phyloP scores from a whole-genome alignment of 2,888 invertebrate genomes.

The Parnassius mnemosyne region DNA sequence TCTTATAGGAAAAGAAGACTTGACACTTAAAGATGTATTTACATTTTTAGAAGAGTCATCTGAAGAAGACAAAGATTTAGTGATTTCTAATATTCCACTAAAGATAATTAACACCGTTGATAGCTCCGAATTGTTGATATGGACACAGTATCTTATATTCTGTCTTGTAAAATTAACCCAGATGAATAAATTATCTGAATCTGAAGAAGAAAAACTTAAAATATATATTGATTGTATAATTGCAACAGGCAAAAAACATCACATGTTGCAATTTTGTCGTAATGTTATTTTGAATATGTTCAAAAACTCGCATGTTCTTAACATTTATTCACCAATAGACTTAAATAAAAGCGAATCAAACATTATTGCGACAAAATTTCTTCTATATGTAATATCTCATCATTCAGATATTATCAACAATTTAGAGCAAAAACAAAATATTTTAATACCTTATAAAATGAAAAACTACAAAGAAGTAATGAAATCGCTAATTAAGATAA shows the following conservation, averaged over 20 bases:
- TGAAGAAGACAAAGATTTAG: constrained; percentile 45
- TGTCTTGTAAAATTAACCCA: constrained; percentile 58
- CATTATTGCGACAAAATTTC: constrained; percentile 56
- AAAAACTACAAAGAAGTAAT: constrained; percentile 75
- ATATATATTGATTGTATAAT: constrained; percentile 57
- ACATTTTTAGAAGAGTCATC: constrained; percentile 44
- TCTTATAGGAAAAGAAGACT: constrained; percentile 56
- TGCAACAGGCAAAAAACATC: constrained; percentile 50
- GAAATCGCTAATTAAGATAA: constrained; percentile 70
- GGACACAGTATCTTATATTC: constrained; percentile 68
- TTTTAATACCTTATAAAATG: constrained; percentile 74
- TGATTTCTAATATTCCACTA: constrained; percentile 43
- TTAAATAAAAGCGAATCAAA: constrained; percentile 47
- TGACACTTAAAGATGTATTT: constrained; percentile 56
- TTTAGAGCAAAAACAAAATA: constrained; percentile 52
- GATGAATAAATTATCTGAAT: constrained; percentile 48
- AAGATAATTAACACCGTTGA: constrained; percentile 49
- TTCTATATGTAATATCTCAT: constrained; percentile 52
- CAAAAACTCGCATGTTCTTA: constrained; percentile 63
- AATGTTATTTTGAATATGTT: constrained; percentile 54
- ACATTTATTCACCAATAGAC: constrained; percentile 61
- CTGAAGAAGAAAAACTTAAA: constrained; percentile 49
- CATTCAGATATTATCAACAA: constrained; percentile 54
- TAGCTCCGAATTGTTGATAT: constrained; percentile 60
- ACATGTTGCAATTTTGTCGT: constrained; percentile 54